phyloP scores from a whole-genome alignment of 2,888 invertebrate species.

The Conomelus anceps region DNA sequence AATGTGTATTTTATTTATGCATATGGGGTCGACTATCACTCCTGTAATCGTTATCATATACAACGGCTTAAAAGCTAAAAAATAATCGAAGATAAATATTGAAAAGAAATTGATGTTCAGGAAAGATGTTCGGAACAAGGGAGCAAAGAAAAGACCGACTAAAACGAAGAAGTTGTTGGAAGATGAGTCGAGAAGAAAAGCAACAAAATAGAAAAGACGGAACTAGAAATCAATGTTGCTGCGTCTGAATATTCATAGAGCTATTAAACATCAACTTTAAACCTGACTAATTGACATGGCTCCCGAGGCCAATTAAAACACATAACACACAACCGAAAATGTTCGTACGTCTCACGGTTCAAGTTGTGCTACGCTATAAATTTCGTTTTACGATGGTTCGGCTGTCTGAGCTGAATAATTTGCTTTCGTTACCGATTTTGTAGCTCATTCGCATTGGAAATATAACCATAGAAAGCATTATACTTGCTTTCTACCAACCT shows the following conservation, averaged over 20 bases:
- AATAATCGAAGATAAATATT: neutral
- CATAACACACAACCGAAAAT: neutral
- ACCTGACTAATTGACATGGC: neutral
- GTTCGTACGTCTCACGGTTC: neutral
- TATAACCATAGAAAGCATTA: neutral
- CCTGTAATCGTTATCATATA: neutral
- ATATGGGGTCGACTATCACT: neutral
- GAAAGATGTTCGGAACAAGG: neutral
- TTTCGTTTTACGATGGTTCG: neutral
- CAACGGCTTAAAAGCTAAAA: neutral
- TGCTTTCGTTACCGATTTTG: neutral
- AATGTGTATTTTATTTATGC: neutral
- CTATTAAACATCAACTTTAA: neutral
- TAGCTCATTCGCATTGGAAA: neutral
- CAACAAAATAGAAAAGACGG: neutral
- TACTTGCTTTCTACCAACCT: neutral
- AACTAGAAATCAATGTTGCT: neutral
- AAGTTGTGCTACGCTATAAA: neutral
- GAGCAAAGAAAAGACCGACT: neutral
- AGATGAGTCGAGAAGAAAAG: neutral
- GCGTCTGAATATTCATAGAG: neutral
- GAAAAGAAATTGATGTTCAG: neutral
- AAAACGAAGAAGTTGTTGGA: neutral
- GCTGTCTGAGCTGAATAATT: neutral
- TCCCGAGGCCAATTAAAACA: neutral